Conservation (phyloP, 2,888 invertebrate genomes). For the Atherix ibis region DNA sequence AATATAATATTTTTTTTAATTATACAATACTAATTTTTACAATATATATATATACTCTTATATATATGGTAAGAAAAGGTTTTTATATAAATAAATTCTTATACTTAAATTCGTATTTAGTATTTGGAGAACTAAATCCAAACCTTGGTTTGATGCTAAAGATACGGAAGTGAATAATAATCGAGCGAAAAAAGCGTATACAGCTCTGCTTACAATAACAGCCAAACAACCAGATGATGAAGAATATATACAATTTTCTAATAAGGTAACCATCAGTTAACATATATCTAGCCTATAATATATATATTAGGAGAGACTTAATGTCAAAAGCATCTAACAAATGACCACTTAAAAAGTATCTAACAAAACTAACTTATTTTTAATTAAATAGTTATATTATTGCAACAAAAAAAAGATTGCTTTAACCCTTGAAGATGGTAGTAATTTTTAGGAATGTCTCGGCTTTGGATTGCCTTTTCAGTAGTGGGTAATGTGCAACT, state of each 20-base stretch:
- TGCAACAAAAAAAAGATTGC: too few species aligned
- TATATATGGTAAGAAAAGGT: conserved; percentile 2
- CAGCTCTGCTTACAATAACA: conserved; percentile 75
- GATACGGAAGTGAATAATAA: conserved; percentile 70
- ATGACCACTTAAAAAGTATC: too few species aligned
- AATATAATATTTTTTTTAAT: conserved; percentile 11
- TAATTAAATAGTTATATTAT: too few species aligned
- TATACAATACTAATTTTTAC: neutral
- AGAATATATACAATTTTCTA: conserved; percentile 62
- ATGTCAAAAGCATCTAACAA: too few species aligned
- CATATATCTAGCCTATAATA: neutral
- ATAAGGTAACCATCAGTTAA: conserved; percentile 37
- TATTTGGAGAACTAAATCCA: conserved; percentile 20
- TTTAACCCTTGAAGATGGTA: too few species aligned
- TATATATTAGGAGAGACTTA: too few species aligned
- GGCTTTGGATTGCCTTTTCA: too few species aligned
- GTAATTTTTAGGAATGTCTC: too few species aligned
- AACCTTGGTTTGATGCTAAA: conserved; percentile 73
- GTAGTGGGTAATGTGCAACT: too few species aligned
- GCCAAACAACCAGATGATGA: conserved; percentile 64
- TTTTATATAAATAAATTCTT: too few species aligned
- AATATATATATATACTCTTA: conserved; percentile 1
- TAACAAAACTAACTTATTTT: too few species aligned
- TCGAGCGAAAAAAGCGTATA: conserved; percentile 69
- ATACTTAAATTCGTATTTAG: neutral